A percentile compares a stretch with the other conserved stretches of the same genome.
These are phyloP conservation scores for Drosophila ochracea DNA, from an alignment of 2,888 invertebrate species.

Conservation along the genomic window DNA sequence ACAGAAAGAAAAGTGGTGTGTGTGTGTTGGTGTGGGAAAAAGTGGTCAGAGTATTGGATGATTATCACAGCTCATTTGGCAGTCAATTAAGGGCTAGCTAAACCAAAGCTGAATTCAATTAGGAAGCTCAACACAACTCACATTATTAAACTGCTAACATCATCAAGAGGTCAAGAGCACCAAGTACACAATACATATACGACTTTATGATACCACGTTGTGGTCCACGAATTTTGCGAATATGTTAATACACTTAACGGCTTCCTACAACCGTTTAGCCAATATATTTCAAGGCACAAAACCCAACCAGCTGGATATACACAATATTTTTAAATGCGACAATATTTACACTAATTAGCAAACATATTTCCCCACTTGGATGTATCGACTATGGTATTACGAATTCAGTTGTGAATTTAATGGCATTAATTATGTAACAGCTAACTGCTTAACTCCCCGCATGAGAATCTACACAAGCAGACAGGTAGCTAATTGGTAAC, in stretches of 20 bases:
- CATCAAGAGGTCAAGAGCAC: background rate
- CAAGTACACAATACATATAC: background rate
- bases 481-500: constrained; percentile 33
- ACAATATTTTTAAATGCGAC: background rate
- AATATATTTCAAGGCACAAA: background rate
- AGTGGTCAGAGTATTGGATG: background rate
- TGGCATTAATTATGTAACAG: background rate
- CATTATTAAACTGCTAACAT: constrained; percentile 2
- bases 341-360: background rate
- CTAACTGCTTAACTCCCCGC: background rate
- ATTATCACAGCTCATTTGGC: constrained; percentile 57
- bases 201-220: background rate
- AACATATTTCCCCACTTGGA: background rate
- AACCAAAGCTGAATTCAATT: constrained; percentile 16
- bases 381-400: background rate
- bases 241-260: background rate
- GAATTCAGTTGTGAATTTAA: background rate
- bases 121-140: constrained; percentile 8
- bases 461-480: constrained; percentile 6
- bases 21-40: background rate
- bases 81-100: constrained; percentile 52
- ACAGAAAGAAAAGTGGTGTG: background rate
- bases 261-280: background rate
- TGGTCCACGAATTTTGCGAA: background rate
- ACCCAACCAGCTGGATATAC: background rate